These are phyloP conservation scores for Lamprotornis superbus DNA, from an alignment of 2,113 vertebrate genomes.

Conservation along the genomic window DNA sequence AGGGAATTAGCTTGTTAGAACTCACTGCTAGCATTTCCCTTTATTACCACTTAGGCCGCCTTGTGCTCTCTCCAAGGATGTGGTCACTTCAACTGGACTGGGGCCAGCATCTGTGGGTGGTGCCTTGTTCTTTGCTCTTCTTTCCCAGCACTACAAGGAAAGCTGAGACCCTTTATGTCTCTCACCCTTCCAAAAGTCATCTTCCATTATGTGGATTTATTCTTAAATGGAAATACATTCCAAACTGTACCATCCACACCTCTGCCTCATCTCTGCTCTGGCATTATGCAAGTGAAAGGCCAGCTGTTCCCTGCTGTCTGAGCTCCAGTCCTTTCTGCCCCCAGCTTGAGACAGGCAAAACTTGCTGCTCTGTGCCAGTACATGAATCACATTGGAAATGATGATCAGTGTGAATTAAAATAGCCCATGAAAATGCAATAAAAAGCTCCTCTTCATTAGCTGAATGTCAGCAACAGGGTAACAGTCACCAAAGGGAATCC, in stretches of 20 bases:
- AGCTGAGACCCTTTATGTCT: not conserved
- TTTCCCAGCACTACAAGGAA: not conserved
- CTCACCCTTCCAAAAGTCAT: not conserved
- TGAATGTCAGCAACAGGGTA: not conserved
- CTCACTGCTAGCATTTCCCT: not conserved
- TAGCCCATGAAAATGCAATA: not conserved
- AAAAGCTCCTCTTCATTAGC: not conserved
- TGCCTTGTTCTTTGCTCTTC: not conserved
- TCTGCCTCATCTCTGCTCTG: not conserved
- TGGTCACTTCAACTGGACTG: not conserved
- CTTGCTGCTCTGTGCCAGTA: not conserved
- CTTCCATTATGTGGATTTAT: not conserved
- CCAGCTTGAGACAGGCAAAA: not conserved
- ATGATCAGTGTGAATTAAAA: not conserved
- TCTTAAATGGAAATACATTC: not conserved
- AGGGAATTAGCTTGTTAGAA: not conserved
- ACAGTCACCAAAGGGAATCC: not conserved
- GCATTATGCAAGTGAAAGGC: not conserved
- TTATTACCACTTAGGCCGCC: not conserved
- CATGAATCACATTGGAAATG: constrained; percentile 10
- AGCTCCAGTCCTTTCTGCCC: not conserved
- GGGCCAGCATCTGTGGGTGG: not conserved
- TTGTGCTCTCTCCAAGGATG: not conserved
- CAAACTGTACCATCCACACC: not conserved
- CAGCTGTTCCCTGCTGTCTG: not conserved